Base-by-base conservation (phyloP, 1,140 invertebrate genomes). In the Radopholus similis region DNA sequence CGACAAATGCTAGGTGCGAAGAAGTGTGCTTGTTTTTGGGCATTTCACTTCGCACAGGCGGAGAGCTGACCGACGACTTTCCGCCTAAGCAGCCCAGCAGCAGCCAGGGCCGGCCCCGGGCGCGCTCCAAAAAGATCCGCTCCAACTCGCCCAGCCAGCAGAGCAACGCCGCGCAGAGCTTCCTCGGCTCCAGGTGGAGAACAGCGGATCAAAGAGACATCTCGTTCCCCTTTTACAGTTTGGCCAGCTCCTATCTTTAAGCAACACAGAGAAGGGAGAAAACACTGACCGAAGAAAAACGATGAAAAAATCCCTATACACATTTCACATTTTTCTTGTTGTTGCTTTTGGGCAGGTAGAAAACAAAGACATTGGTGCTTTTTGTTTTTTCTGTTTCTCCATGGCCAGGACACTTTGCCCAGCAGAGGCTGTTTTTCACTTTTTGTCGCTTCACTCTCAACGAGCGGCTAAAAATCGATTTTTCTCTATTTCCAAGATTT, bases 11-110 rank as follows among this genome's bases (percentile, higher is more conserved):
- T n/a, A n/a, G n/a, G 63, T 66, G 64, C 32, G 32, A 35, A 28
- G 26, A 54, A 62, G 83, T 83, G 9, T 42, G 72, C 59, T 70
- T 84, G 3, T 64, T 78, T 13, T 82, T 84, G 64, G 26, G n/a
- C n/a, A n/a, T n/a, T n/a, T 73, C 6, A 72, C 68, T 54, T 63
- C 44, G 15, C 76, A 70, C 47, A 70, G 65, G 34, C 47, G 68
- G 21, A 60, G 68, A 55, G 60, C 68, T 28, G 40, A 57, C 30
- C 64, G 66, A 53, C 66, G 73, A 30, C 67, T n/a, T n/a, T n/a
- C 73, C 42, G 59, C 65, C 23, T 69, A 64, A 71, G 74, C 74
- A 57, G 51, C 60, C 32, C 23, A 62, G 44, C 71, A 75, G 28
- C 32, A 37, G 28, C 49, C 37, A 49, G 66, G 42, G 54, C 15